These are phyloP conservation scores for Pheucticus melanocephalus DNA, from an alignment of 2,113 vertebrate species.

Conservation along the genomic window DNA sequence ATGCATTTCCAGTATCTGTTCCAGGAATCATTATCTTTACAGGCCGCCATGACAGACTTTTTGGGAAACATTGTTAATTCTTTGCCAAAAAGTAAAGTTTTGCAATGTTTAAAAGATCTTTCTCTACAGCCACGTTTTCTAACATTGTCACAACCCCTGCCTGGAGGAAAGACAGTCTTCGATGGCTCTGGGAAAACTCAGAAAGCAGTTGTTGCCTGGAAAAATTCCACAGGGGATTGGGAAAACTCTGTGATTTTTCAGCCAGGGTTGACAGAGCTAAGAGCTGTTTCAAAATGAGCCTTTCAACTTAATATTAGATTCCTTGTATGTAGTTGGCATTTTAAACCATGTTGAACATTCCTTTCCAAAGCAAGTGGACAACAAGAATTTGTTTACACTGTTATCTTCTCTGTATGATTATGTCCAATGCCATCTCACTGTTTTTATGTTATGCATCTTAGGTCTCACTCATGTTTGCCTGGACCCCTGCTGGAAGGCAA, in stretches of 20 bases:
- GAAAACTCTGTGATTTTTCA: background rate
- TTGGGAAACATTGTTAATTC: background rate
- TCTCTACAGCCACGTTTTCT: accelerated
- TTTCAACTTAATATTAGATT: background rate
- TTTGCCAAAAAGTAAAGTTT: background rate
- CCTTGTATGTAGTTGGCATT: background rate
- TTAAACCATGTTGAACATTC: background rate
- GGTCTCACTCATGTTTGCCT: background rate
- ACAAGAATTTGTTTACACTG: background rate
- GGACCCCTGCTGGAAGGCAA: background rate
- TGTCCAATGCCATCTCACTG: background rate
- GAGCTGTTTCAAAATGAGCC: background rate
- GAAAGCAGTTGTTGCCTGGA: background rate
- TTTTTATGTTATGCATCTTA: background rate
- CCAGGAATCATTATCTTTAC: background rate
- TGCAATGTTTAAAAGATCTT: background rate
- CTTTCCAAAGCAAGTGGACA: background rate
- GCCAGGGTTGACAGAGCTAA: background rate
- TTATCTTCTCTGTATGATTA: background rate
- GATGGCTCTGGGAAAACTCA: background rate
- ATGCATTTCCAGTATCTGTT: background rate
- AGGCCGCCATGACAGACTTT: background rate
- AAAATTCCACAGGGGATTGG: background rate
- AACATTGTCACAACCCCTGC: background rate
- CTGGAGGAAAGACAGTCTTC: background rate